Base-by-base conservation (phyloP, 2,888 invertebrate genomes). In the Limnephilus marmoratus region DNA sequence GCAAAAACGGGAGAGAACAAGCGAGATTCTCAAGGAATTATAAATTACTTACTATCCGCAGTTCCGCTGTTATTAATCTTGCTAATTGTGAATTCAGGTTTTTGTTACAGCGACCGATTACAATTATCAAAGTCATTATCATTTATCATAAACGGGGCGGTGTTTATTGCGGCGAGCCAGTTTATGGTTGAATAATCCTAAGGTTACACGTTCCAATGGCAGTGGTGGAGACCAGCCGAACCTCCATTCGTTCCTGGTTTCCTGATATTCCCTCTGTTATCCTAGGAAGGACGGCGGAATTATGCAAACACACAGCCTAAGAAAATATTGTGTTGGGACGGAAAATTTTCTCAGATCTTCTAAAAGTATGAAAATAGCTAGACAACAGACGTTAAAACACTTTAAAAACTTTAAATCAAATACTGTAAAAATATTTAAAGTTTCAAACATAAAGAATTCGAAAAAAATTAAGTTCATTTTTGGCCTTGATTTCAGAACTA, bases 61-160 rank as follows among this genome's bases (percentile, higher is more conserved):
- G n/a, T 89, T 87, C 87, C 86, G 92, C 90, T n/a, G 80, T 92
- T 92, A 93, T 93, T 90, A 86, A 87, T 49, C 85, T 89, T 80
- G 68, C 85, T 93, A 92, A 93, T 93, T 92, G 92, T 91, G 87
- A 89, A 92, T 92, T 92, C 93, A 91, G 81, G 91, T 91, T 93
- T 91, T 93, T 91, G 91, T 53, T 90, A 91, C 86, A 86, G 88
- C 90, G 90, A 81, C 83, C 91, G 92, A 92, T 92, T 91, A 90
- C 91, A 91, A 91, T 92, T 92, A 93, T 92, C 89, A 86, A 85
- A 68, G 93, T 82, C 89, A 90, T 92, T 93, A 93, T 89, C 93
- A 92, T 93, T 92, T 92, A 93, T 93, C 93, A 93, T 92, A 90
- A 92, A 91, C 45, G 83, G 91, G 90, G 92, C 37, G 53, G 88